These are phyloP conservation scores for Dufourea novaeangliae DNA, from an alignment of 1,140 invertebrate species.

Conservation along the genomic window DNA sequence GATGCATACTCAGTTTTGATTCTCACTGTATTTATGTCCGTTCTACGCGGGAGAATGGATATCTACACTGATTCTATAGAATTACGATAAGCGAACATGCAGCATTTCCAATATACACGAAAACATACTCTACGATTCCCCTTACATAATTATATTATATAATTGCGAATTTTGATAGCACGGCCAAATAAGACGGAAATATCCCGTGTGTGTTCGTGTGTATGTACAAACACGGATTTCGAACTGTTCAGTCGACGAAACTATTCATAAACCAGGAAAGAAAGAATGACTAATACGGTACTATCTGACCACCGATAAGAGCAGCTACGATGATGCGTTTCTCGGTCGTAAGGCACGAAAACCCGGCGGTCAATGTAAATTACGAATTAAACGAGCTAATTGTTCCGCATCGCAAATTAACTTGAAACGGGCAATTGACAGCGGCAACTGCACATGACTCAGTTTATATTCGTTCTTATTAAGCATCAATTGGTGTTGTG, in stretches of 20 bases:
- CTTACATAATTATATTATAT: constrained; percentile 50
- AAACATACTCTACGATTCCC: not conserved
- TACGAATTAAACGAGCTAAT: constrained; percentile 54
- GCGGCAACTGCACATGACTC: constrained; percentile 39
- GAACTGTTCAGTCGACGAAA: not conserved
- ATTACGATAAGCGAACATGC: constrained; percentile 33
- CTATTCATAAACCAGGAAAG: not conserved
- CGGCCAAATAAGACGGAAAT: not conserved
- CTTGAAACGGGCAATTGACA: constrained; percentile 51
- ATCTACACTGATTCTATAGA: constrained; percentile 31
- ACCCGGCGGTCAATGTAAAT: constrained; percentile 26
- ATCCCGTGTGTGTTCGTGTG: no score
- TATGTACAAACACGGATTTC: no score
- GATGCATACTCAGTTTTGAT: no score
- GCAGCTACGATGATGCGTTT: not conserved
- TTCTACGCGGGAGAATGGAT: not conserved
- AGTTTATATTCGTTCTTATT: constrained; percentile 62
- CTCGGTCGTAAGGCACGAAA: not conserved
- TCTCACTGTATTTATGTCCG: not conserved
- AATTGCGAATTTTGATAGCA: constrained; percentile 1
- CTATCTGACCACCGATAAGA: constrained; percentile 16
- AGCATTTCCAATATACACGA: constrained; percentile 34
- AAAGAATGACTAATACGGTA: not conserved
- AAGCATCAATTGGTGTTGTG: constrained; percentile 62
- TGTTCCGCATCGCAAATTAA: constrained; percentile 42